Conservation (phyloP, 92 coral and sea anemone species). For the Palythoa grandiflora region DNA sequence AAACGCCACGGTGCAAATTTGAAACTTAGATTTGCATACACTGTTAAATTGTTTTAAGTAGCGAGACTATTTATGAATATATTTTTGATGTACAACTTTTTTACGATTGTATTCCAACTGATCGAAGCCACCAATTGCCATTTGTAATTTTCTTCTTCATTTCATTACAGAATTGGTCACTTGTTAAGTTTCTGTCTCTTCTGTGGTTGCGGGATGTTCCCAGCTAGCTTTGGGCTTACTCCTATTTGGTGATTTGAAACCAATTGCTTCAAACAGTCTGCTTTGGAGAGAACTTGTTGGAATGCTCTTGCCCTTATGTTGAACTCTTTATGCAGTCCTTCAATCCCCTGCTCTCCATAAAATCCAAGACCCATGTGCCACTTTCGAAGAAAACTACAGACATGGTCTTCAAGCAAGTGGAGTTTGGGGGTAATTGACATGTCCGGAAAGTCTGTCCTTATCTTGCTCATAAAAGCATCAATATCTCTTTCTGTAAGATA, state of each 20-base stretch:
- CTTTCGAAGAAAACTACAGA: slow-evolving; percentile 32
- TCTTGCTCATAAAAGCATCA: neutral
- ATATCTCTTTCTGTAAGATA: slow-evolving; percentile 42
- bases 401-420: slow-evolving; percentile 50
- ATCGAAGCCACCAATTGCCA: neutral
- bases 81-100: neutral
- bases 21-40: neutral
- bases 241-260: slow-evolving; percentile 42
- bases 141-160: neutral
- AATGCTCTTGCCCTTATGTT: slow-evolving; percentile 38
- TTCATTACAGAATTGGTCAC: neutral
- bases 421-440: slow-evolving; percentile 46
- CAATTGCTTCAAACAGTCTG: slow-evolving; percentile 39
- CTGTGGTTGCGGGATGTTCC: slow-evolving; percentile 43
- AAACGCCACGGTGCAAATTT: neutral
- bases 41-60: neutral
- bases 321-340: slow-evolving; percentile 31
- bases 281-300: slow-evolving; percentile 34
- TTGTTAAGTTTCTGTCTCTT: neutral
- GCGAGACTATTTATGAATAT: neutral
- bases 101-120: neutral
- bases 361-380: slow-evolving; percentile 53
- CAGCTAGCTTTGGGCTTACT: slow-evolving; percentile 44
- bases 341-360: slow-evolving; percentile 41
- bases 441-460: slow-evolving; percentile 28